phyloP scores from a whole-genome alignment of 2,113 vertebrate species.

The Uria lomvia region DNA sequence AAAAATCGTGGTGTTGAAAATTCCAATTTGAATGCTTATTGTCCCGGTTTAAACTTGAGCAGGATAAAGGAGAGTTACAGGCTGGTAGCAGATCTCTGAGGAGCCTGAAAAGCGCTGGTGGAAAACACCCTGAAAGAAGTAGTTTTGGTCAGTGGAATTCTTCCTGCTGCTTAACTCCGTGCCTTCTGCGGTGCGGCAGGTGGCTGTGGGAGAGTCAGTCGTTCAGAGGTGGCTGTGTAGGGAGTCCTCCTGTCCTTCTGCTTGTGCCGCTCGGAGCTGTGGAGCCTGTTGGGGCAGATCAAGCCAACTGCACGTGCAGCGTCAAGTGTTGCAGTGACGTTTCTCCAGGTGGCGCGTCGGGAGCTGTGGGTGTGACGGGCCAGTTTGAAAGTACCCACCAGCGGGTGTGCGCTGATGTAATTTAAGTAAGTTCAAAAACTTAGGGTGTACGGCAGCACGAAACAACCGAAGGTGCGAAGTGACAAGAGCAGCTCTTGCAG shows the following conservation, averaged over 20 bases:
- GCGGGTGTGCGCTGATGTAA: not conserved
- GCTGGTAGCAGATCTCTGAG: not conserved
- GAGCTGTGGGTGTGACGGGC: not conserved
- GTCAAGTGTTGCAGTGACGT: not conserved
- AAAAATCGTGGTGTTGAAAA: not conserved
- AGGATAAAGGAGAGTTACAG: not conserved
- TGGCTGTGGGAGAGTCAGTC: not conserved
- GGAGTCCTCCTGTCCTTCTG: not conserved
- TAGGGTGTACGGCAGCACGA: not conserved
- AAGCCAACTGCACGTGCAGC: rapidly evolving
- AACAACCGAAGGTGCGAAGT: not conserved
- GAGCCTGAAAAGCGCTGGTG: not conserved
- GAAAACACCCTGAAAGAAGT: not conserved
- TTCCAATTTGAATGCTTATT: not conserved
- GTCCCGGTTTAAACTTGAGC: not conserved
- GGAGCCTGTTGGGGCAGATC: not conserved
- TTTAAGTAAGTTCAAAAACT: not conserved
- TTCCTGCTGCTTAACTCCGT: not conserved
- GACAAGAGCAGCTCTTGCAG: not conserved
- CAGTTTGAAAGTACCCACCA: not conserved
- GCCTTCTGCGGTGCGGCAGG: rapidly evolving
- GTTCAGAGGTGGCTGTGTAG: not conserved
- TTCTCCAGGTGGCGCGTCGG: not conserved
- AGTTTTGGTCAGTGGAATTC: not conserved
- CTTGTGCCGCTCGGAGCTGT: not conserved